A percentile compares a stretch with the other conserved stretches of the same genome.
phyloP scores from a whole-genome alignment of 2,113 vertebrate species.

The Sebastes schlegelii region DNA sequence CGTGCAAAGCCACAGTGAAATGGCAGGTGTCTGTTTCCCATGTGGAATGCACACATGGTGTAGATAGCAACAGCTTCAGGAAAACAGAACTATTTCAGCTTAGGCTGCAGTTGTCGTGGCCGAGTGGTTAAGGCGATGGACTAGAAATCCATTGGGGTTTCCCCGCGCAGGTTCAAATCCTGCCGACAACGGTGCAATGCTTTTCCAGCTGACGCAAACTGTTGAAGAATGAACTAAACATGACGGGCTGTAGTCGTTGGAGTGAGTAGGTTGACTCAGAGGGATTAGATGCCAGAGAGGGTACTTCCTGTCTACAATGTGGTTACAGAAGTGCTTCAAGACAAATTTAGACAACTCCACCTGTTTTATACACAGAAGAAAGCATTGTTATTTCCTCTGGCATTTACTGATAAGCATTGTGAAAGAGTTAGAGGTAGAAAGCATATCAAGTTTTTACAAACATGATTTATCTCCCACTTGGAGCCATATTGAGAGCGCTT shows the following conservation, averaged over 20 bases:
- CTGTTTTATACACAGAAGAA: neutral
- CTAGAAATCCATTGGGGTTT: slow-evolving; percentile 96
- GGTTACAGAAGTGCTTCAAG: neutral
- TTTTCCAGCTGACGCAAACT: slow-evolving; percentile 5
- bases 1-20: neutral
- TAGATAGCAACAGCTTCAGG: neutral
- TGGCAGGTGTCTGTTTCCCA: slow-evolving; percentile 48
- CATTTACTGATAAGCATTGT: neutral
- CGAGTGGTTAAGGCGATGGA: slow-evolving; percentile 91
- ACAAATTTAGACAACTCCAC: too few species aligned
- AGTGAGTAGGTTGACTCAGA: neutral
- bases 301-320: neutral
- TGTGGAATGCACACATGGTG: neutral
- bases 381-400: neutral
- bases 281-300: neutral
- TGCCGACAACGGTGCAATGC: slow-evolving; percentile 89
- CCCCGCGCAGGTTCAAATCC: slow-evolving; percentile 98
- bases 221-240: neutral
- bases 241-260: neutral
- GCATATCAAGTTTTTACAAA: neutral
- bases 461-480: neutral
- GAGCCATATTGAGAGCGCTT: neutral
- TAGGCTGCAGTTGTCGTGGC: slow-evolving; percentile 68
- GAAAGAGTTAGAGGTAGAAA: neutral
- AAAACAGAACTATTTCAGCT: rapidly evolving